These are phyloP conservation scores for Hoplostethus mediterraneus DNA, from an alignment of 2,797 vertebrate species.

Conservation along the genomic window DNA sequence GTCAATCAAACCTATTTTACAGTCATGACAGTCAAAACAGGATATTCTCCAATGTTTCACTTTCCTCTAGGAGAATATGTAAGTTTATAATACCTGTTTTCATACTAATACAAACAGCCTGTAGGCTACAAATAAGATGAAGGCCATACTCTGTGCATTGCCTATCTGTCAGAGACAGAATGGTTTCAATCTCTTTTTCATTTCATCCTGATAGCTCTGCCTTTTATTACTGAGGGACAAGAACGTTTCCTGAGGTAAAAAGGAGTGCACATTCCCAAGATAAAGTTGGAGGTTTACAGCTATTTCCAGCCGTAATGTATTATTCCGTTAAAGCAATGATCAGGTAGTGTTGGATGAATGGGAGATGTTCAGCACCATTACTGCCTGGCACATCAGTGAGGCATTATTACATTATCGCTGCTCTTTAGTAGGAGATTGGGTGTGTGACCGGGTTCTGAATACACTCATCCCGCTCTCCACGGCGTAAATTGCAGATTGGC, in stretches of 20 bases:
- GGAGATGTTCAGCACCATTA: constrained; percentile 96
- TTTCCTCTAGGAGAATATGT: constrained; percentile 58
- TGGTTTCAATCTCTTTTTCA: constrained; percentile 86
- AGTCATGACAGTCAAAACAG: constrained; percentile 44
- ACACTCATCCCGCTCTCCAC: constrained; percentile 95
- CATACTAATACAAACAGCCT: constrained; percentile 79
- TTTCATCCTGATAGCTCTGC: constrained; percentile 83
- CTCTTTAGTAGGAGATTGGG: constrained; percentile 96
- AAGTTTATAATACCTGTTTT: constrained; percentile 80
- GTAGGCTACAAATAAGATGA: constrained; percentile 72
- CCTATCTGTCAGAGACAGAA: constrained; percentile 75
- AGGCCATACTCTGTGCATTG: constrained; percentile 59
- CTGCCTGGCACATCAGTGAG: constrained; percentile 93
- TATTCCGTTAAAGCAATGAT: constrained; percentile 93
- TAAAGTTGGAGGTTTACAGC: constrained; percentile 87
- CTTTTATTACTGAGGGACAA: constrained; percentile 81
- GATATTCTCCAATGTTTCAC: constrained; percentile 49
- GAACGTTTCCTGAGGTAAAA: constrained; percentile 83
- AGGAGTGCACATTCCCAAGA: constrained; percentile 83
- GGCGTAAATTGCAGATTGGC: constrained; percentile 96
- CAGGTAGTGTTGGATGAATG: constrained; percentile 96
- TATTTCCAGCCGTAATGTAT: constrained; percentile 90
- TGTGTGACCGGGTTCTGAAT: constrained; percentile 95
- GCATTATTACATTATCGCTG: constrained; percentile 97
- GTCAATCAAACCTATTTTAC: constrained; percentile 79